phyloP scores from a whole-genome alignment of 2,888 invertebrate species.

The Helleia helle region DNA sequence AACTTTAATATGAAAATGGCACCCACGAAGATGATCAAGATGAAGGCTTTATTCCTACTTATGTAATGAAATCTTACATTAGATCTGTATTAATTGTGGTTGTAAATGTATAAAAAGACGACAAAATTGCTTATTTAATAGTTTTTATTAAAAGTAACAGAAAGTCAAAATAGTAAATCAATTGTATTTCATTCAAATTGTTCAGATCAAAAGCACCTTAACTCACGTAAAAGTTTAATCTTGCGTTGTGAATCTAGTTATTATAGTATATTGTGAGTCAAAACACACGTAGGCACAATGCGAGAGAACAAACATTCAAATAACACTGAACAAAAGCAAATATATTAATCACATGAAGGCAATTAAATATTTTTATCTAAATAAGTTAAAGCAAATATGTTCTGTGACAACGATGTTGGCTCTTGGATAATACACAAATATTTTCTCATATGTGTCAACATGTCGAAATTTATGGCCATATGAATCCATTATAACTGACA shows the following conservation, averaged over 20 bases:
- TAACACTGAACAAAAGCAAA: slow-evolving; percentile 38
- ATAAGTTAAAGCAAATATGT: slow-evolving; percentile 54
- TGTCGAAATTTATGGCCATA: slow-evolving; percentile 50
- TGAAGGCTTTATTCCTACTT: too few species aligned
- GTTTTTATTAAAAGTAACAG: too few species aligned
- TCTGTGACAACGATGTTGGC: slow-evolving; percentile 52
- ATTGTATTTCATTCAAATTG: too few species aligned
- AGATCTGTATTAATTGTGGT: too few species aligned
- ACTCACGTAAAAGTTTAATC: too few species aligned
- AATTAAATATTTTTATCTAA: slow-evolving; percentile 62
- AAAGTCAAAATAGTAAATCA: too few species aligned
- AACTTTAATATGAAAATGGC: too few species aligned
- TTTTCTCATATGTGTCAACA: slow-evolving; percentile 48
- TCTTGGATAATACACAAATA: slow-evolving; percentile 57
- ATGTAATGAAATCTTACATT: too few species aligned
- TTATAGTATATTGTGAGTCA: slow-evolving; percentile 21
- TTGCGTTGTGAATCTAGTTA: not conserved
- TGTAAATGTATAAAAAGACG: too few species aligned
- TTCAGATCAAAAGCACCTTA: too few species aligned
- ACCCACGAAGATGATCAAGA: too few species aligned
- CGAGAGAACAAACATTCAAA: slow-evolving; percentile 36
- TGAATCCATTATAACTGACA: slow-evolving; percentile 36
- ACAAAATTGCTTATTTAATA: too few species aligned
- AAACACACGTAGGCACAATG: slow-evolving; percentile 28
- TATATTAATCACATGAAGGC: slow-evolving; percentile 44